Base-by-base conservation (phyloP, 2,797 vertebrate species). In the Gymnocypris eckloni region DNA sequence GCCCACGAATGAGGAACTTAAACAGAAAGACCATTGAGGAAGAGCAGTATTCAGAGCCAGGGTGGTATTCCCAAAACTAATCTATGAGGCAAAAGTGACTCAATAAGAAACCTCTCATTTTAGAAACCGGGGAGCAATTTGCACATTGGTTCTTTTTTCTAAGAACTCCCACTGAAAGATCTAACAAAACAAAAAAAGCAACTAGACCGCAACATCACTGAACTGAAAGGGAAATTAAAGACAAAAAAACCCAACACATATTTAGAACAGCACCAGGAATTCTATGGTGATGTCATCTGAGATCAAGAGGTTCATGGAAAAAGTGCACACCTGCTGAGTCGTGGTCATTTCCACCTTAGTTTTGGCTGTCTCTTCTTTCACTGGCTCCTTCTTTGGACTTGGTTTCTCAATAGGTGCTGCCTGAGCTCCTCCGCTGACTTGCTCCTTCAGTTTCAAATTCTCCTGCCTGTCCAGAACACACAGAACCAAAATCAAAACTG, bases 361-460 rank as follows among this genome's bases (percentile, higher is more conserved):
- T 59, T 94, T 90, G 0, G 88, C 78, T 1, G 91, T 89, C 88
- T 95, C 95, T 61, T 96, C 96, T 93, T 95, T 96, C 59, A 91
- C 70, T 0, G 87, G 59, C 82, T 95, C 95, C 41, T 96, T 95
- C 56, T 92, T 94, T 95, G 77, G 93, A 87, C 70, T 95, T 93
- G 89, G 90, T 64, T 86, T 93, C 83, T 33, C 89, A 67, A 86
- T 92, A 33, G 0, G 87, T 87, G 79, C 93, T 93, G 89, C 92
- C 93, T 86, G 90, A 33, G 89, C 90, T 13, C 90, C 88, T 91
- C 93, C 94, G 0, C 95, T 97, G 87, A 99, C 94, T 91, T 98
- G 93, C 89, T 97, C 97, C 92, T 96, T 98, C 61, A 99, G 96
- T 91, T 98, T 98, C 91, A 95, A 94, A 89, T 99, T 99, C 93